phyloP scores from a whole-genome alignment of 2,888 invertebrate genomes.

The Scaptomyza tumidula region DNA sequence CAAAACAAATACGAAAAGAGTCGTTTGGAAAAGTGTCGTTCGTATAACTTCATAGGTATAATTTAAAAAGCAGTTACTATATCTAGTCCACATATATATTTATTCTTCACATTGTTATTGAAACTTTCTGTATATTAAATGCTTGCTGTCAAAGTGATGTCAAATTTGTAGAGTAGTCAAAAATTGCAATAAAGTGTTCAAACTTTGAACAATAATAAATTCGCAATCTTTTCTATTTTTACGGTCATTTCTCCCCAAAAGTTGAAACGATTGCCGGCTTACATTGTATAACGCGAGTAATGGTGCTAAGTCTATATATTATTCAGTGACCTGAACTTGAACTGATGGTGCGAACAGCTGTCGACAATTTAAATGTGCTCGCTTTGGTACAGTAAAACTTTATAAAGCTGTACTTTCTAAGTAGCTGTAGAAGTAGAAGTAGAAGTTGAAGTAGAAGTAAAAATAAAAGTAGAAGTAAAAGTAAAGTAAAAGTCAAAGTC shows the following conservation, averaged over 20 bases:
- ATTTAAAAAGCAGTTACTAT: neutral
- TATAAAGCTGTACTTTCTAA: neutral
- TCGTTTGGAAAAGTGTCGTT: neutral
- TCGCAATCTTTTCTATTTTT: constrained; percentile 31
- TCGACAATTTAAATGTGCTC: constrained; percentile 13
- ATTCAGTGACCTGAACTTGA: constrained; percentile 28
- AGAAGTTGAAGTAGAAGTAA: too few species aligned
- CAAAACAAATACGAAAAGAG: too few species aligned
- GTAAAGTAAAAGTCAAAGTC: too few species aligned
- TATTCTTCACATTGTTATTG: neutral
- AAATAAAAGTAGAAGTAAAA: too few species aligned
- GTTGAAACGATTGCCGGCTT: constrained; percentile 15
- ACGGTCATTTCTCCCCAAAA: constrained; percentile 27
- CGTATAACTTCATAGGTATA: too few species aligned
- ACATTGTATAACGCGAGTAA: constrained; percentile 31
- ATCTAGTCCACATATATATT: neutral
- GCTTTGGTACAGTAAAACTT: neutral
- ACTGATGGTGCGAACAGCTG: constrained; percentile 21
- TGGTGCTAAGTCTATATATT: constrained; percentile 17
- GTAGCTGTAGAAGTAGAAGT: too few species aligned
- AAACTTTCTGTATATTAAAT: neutral
- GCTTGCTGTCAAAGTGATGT: neutral
- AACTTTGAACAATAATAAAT: constrained; percentile 31
- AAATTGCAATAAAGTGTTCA: constrained; percentile 19
- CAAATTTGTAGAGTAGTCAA: constrained; percentile 2